A percentile compares a stretch with the other conserved stretches of the same genome.
Conservation (phyloP, 1,140 invertebrate species). For the Carposina sasakii region DNA sequence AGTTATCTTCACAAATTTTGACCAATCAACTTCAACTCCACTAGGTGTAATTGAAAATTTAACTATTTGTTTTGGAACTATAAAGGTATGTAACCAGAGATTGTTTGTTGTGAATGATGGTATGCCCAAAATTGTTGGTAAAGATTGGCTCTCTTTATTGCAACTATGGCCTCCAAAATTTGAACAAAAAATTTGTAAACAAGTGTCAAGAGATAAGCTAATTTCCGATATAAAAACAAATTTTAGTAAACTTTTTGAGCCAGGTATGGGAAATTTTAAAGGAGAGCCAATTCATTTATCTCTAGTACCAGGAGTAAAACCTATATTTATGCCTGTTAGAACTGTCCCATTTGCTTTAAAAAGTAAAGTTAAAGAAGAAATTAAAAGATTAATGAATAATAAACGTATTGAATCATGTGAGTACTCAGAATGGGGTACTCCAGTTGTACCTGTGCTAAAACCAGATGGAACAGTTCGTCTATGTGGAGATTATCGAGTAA, state of each 20-base stretch:
- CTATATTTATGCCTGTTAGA: constrained; percentile 22
- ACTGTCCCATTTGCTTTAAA: constrained; percentile 31
- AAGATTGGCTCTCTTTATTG: constrained; percentile 11
- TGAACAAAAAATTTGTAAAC: constrained; percentile 8
- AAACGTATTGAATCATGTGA: constrained; percentile 25
- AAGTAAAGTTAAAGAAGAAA: constrained; percentile 29
- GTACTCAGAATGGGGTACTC: constrained; percentile 34
- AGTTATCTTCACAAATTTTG: constrained; percentile 11
- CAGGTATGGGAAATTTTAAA: constrained; percentile 17
- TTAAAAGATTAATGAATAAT: constrained; percentile 20
- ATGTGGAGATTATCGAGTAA: constrained; percentile 64
- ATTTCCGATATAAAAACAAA: constrained; percentile 8
- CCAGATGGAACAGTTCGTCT: constrained; percentile 47
- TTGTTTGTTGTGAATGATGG: constrained; percentile 10
- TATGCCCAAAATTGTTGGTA: constrained; percentile 9
- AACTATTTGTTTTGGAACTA: not conserved
- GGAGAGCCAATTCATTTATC: constrained; percentile 15
- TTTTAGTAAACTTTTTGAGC: constrained; percentile 11
- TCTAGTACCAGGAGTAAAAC: constrained; percentile 20
- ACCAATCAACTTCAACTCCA: constrained; percentile 7
- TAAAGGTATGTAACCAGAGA: constrained; percentile 5
- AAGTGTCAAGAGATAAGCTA: constrained; percentile 7
- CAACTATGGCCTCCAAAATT: constrained; percentile 11
- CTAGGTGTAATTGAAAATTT: constrained; percentile 9
- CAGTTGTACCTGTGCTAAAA: constrained; percentile 62